phyloP scores from a whole-genome alignment of 2,888 invertebrate genomes.

The Anaspis maculata region DNA sequence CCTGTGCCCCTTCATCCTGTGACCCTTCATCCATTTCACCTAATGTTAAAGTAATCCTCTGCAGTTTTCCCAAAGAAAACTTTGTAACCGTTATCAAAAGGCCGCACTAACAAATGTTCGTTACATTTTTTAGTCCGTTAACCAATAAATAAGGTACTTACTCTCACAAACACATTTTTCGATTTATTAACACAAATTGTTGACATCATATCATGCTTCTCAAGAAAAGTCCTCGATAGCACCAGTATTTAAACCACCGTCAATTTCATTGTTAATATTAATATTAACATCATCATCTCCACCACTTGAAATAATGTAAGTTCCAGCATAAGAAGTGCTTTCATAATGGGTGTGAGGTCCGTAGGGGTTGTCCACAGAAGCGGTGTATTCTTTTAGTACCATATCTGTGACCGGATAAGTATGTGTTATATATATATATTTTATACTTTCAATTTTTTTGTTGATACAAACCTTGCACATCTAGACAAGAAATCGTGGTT shows the following conservation, averaged over 20 bases:
- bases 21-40: too few species aligned
- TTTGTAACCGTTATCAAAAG: too few species aligned
- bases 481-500: constrained; percentile 15
- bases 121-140: too few species aligned
- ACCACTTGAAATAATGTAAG: not conserved
- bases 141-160: too few species aligned
- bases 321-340: not conserved
- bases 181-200: too few species aligned
- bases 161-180: too few species aligned
- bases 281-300: not conserved
- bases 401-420: constrained; percentile 6
- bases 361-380: constrained; percentile 5
- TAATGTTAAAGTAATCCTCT: too few species aligned
- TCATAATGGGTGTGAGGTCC: constrained; percentile 4
- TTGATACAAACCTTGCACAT: constrained; percentile 13
- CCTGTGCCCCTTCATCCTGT: too few species aligned
- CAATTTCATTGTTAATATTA: not conserved
- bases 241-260: not conserved
- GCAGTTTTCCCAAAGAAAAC: too few species aligned
- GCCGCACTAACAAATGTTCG: too few species aligned
- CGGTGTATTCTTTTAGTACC: constrained; percentile 7
- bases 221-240: not conserved
- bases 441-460: not conserved
- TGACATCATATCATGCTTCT: too few species aligned
- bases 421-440: not conserved